phyloP scores from a whole-genome alignment of 2,797 vertebrate species.

The Luscinia luscinia region DNA sequence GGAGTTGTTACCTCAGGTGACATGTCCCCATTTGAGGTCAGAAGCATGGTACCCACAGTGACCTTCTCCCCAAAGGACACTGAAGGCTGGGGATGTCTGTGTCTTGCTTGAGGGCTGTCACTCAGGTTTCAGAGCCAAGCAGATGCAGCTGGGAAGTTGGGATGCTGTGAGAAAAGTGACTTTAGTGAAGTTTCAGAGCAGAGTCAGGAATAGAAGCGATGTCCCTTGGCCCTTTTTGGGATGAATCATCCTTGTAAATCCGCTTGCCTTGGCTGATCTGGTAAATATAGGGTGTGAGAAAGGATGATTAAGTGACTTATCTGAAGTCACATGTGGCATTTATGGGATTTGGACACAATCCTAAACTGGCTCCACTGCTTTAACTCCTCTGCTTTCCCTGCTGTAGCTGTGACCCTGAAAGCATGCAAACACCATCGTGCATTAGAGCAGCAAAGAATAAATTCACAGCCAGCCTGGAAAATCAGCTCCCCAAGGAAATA shows the following conservation, averaged over 20 bases:
- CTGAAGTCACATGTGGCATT: slow-evolving; percentile 68
- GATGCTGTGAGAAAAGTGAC: slow-evolving; percentile 10
- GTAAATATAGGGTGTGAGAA: slow-evolving; percentile 69
- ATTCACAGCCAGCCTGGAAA: slow-evolving; percentile 39
- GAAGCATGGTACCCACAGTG: not conserved
- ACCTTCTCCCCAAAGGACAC: not conserved
- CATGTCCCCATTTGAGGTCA: not conserved
- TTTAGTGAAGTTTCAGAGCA: slow-evolving; percentile 35
- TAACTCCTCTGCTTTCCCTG: not conserved
- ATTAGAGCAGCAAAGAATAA: slow-evolving; percentile 44
- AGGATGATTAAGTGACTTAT: slow-evolving; percentile 67
- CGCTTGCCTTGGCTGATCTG: slow-evolving; percentile 59
- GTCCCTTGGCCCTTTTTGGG: slow-evolving; percentile 57
- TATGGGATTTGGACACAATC: slow-evolving; percentile 65
- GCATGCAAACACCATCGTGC: slow-evolving; percentile 38
- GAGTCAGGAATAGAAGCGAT: slow-evolving; percentile 40
- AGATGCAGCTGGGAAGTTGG: not conserved
- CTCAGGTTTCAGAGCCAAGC: not conserved
- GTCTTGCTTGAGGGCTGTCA: not conserved
- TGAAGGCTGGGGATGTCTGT: not conserved
- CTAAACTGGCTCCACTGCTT: slow-evolving; percentile 44
- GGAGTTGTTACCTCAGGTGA: not conserved
- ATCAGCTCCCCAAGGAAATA: slow-evolving; percentile 67
- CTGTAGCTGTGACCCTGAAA: slow-evolving; percentile 52
- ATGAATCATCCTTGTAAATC: slow-evolving; percentile 69